phyloP scores from a whole-genome alignment of 2,888 invertebrate species.

The Lamellibrachia satsuma region DNA sequence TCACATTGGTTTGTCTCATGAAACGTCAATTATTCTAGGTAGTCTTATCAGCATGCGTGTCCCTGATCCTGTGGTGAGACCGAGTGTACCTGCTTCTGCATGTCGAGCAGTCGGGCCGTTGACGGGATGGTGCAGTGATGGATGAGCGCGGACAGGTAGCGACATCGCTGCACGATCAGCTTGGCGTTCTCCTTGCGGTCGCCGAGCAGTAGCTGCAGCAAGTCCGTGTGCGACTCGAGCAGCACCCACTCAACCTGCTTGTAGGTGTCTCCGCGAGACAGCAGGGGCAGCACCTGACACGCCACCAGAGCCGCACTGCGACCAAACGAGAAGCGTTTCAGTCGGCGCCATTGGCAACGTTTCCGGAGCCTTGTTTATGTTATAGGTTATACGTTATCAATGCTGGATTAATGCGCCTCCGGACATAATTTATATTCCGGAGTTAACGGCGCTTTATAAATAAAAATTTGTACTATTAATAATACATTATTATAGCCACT shows the following conservation, averaged over 20 bases:
- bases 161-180: constrained; percentile 57
- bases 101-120: constrained; percentile 53
- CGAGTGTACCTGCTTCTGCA: constrained; percentile 54
- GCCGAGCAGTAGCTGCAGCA: constrained; percentile 52
- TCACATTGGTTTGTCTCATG: no score
- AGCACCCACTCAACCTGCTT: constrained; percentile 63
- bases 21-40: no score
- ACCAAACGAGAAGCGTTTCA: neutral
- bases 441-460: no score
- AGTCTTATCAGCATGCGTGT: no score
- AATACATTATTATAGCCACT: no score
- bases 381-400: no score
- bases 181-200: constrained; percentile 43
- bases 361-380: no score
- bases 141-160: constrained; percentile 59
- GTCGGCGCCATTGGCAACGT: neutral
- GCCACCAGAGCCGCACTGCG: constrained; percentile 59
- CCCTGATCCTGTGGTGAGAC: neutral
- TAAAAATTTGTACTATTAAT: no score
- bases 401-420: no score
- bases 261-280: constrained; percentile 59
- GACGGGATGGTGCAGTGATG: constrained; percentile 56
- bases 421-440: no score
- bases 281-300: constrained; percentile 52
- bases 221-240: constrained; percentile 58